Evolutionary conservation across 2,113 vertebrate genomes (phyloP), one percentile per base, ranked within the genome.

Genomic region (Eolophus roseicapilla): DNA sequence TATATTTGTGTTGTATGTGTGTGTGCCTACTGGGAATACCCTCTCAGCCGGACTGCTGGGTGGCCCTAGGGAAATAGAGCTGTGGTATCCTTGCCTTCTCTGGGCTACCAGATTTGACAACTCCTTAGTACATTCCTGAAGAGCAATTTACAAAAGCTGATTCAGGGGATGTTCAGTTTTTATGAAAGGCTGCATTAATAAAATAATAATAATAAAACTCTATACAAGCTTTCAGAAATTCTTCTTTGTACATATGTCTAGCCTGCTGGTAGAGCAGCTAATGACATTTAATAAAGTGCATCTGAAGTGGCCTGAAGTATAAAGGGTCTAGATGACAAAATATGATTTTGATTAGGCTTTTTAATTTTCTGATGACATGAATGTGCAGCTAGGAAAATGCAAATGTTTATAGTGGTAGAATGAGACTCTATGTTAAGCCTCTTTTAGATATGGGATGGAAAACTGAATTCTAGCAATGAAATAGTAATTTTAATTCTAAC

Each of bases 401-500:
- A 69, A 37, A 94, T 59, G 4, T 67, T 79, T 80, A 47, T 50
- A 41, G 10, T 53, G 25, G 50, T 46, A 79, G 9, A 52, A 13
- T 64, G 28, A 62, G 35, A 20, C 24, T 89, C 63, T 49, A 27
- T 37, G 47, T 52, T 91, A 90, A 93, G 39, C 69, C n/a, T 55
- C 35, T 69, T 82, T 82, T 76, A 65, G 29, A 27, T 53, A 59
- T 6, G 33, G 43, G 41, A 82, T 15, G 52, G 57, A 88, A 95
- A 93, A 92, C 33, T 57, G 4, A 87, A 94, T 87, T 92, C 53
- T 77, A 85, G 13, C 4, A 71, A 85, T 31, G 27, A 88, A 90
- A 94, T 33, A 94, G 19, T 73, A 87, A 53, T 90, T 95, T 86
- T 49, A 86, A 57, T 89, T 85, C 17, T 85, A 68, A 85, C 68